phyloP scores from a whole-genome alignment of 2,113 vertebrate genomes.

The Elephas maximus region DNA sequence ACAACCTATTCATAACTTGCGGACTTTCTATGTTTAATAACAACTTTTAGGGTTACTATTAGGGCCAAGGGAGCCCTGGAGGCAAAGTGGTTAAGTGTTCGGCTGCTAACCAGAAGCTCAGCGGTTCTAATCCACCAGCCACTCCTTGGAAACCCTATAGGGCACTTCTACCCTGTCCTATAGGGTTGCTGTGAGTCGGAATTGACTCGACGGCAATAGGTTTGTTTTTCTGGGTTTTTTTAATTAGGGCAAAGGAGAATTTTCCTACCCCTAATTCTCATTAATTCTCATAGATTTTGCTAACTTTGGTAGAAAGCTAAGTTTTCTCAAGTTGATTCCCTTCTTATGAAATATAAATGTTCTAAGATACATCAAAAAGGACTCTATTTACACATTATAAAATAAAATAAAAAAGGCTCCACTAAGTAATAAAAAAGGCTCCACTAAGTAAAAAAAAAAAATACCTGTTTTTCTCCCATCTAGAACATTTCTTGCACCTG shows the following conservation, averaged over 20 bases:
- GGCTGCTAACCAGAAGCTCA: too few relatives aligned
- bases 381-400: constrained; percentile 33
- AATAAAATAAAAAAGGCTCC: not conserved
- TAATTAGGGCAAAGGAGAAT: not conserved
- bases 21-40: not conserved
- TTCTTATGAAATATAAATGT: constrained; percentile 33
- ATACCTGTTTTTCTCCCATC: not conserved
- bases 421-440: not conserved
- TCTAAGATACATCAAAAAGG: constrained; percentile 15
- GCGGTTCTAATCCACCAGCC: too few relatives aligned
- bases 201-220: too few relatives aligned
- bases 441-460: not conserved
- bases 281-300: not conserved
- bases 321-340: not conserved
- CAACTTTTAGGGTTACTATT: not conserved
- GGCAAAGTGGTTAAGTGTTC: too few relatives aligned
- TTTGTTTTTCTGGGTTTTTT: too few relatives aligned
- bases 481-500: not conserved
- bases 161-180: too few relatives aligned
- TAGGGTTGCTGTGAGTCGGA: too few relatives aligned
- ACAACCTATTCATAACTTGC: not conserved
- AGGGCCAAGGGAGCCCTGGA: too few relatives aligned
- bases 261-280: not conserved
- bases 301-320: constrained; percentile 20
- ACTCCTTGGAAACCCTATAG: too few relatives aligned